A percentile compares a stretch with the other conserved stretches of the same genome.
phyloP scores from a whole-genome alignment of 1,140 invertebrate species.

The Zaprionus camerounensis region DNA sequence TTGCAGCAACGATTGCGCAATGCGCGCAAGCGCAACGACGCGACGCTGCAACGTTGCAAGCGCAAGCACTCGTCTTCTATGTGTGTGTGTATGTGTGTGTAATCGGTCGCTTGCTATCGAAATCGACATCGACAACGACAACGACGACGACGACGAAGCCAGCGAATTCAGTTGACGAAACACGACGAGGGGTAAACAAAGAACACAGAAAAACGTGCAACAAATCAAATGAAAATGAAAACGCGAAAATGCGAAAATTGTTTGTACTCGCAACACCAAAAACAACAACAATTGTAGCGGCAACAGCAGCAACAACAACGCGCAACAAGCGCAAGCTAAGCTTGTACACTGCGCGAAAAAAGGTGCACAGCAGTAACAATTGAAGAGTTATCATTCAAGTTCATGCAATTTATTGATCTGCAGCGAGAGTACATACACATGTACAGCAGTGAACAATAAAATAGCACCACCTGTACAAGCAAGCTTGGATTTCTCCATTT shows the following conservation, averaged over 20 bases:
- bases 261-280: conserved; percentile 22
- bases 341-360: neutral
- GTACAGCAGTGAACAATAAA: too few relatives aligned
- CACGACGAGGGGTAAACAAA: conserved; percentile 25
- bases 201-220: conserved; percentile 40
- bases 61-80: conserved; percentile 25
- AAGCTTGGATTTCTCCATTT: too few relatives aligned
- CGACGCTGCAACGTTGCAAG: conserved; percentile 36
- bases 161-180: conserved; percentile 42
- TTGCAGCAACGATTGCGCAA: conserved; percentile 39
- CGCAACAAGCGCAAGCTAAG: neutral
- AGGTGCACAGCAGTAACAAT: too few relatives aligned
- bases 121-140: conserved; percentile 35
- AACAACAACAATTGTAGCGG: neutral
- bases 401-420: too few relatives aligned
- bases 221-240: conserved; percentile 43
- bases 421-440: too few relatives aligned
- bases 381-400: too few relatives aligned
- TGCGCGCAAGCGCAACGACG: conserved; percentile 30
- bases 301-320: conserved; percentile 10
- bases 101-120: conserved; percentile 38
- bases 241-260: conserved; percentile 39
- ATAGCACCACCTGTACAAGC: too few relatives aligned
- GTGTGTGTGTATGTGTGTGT: conserved; percentile 24
- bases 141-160: neutral